Conservation (phyloP, 2,797 vertebrate genomes). For the Acrocephalus scirpaceus region DNA sequence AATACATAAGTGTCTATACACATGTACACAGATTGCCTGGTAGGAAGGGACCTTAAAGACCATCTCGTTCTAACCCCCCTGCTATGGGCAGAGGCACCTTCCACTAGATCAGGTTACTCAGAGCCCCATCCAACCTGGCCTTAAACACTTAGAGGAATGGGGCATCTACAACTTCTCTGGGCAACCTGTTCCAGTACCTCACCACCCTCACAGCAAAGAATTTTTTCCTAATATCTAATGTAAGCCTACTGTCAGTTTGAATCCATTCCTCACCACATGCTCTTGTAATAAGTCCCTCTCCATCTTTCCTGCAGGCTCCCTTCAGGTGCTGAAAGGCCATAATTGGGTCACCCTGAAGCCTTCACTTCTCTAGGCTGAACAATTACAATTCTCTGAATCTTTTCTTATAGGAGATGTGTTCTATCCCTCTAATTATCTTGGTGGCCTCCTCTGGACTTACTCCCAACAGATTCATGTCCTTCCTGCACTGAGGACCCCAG, state of each 20-base stretch:
- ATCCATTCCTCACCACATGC: not conserved
- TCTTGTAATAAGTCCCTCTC: not conserved
- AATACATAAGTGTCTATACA: not conserved
- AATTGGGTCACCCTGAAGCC: not conserved
- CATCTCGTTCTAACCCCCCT: accelerated
- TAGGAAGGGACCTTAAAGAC: not conserved
- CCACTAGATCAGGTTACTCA: not conserved
- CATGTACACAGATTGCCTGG: too few relatives aligned
- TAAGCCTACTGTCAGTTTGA: not conserved
- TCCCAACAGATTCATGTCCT: not conserved
- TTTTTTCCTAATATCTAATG: not conserved
- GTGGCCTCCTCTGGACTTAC: not conserved
- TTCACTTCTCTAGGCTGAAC: not conserved
- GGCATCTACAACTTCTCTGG: not conserved
- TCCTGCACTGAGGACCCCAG: not conserved
- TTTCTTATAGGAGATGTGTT: not conserved
- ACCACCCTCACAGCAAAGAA: not conserved
- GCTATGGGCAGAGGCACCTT: not conserved
- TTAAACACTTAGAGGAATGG: not conserved
- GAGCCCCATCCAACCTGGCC: not conserved
- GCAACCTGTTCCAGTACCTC: not conserved
- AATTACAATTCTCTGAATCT: not conserved
- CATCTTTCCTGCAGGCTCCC: not conserved
- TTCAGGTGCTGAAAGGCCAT: not conserved
- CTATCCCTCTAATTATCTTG: not conserved